Evolutionary conservation across 2,888 invertebrate species (phyloP), one percentile per base, ranked within the genome.

Genomic region (Stegophylla sp.): DNA sequence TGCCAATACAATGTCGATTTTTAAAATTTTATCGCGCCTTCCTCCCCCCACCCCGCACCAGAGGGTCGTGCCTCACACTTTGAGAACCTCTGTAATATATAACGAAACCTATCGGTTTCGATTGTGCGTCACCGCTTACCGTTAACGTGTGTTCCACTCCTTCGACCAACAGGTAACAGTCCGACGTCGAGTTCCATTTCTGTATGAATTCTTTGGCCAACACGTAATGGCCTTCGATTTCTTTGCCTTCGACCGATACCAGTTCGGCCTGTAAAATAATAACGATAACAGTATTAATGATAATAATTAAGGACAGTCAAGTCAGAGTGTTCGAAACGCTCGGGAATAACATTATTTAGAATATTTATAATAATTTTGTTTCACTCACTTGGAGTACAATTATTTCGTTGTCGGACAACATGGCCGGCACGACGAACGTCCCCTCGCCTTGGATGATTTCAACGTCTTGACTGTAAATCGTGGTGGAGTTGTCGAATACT

Each of bases 391-490:
- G 91, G 48, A 91, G 86, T 82, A 90, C 90, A 83, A 91, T 89
- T 83, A 89, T 88, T 28, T 91, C 90, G 83, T 91, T 90, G 85
- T 91, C 91, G 2, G 91, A 91, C 87, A 91, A 87, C 34, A 91
- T 90, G 66, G 91, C 91, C 0, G 91, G 91, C 0, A 91, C 91
- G n/a, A 90, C 88, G 85, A 91, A 91, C 28, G 87, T 87, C 7
- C 91, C 91, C 85, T 91, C 91, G 0, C 91, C 91, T 4, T 90
- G 90, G 0, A 90, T 89, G 87, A 91, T 91, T 86, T 91, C 91
- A 73, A 91, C 91, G 83, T 91, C 91, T 85, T 91, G 91, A 83
- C 91, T 91, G 86, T 91, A 91, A 86, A 91, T 91, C 83, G 91
- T 90, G 0, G 91, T 91, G 85, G 91, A 91, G 84, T 91, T 91